These are phyloP conservation scores for Chloroclystis v-ata DNA, from an alignment of 2,888 invertebrate species.

Conservation along the genomic window DNA sequence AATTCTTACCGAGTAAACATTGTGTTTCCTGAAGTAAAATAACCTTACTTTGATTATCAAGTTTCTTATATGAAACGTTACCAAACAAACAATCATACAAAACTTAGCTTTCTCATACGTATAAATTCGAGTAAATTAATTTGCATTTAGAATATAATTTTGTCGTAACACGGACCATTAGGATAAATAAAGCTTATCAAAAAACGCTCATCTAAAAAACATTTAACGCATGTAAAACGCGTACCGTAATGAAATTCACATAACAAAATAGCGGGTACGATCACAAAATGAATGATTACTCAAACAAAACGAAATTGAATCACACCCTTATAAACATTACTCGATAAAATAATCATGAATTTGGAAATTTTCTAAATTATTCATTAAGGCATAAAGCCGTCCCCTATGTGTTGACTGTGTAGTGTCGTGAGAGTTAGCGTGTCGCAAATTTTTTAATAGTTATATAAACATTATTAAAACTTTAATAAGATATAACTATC, in stretches of 20 bases:
- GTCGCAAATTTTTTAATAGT: no score
- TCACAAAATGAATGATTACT: constrained; percentile 8
- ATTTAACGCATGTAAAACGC: not conserved
- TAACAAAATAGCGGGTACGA: not conserved
- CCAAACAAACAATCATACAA: no score
- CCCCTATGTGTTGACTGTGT: constrained; percentile 20
- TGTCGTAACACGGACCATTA: no score
- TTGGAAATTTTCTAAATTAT: constrained; percentile 27
- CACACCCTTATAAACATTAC: constrained; percentile 15
- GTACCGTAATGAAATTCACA: not conserved
- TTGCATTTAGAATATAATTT: no score
- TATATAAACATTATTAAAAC: no score
- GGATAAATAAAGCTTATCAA: not conserved
- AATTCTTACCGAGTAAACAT: no score
- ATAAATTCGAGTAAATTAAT: no score
- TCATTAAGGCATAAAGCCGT: constrained; percentile 37
- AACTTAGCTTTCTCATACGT: no score
- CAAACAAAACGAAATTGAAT: constrained; percentile 17
- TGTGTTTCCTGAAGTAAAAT: no score
- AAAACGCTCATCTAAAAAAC: not conserved
- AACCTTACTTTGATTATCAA: no score
- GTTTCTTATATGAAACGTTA: no score
- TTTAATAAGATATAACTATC: no score
- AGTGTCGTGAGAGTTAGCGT: not conserved
- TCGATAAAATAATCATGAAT: constrained; percentile 25